These are phyloP conservation scores for Anagyrus pseudococci DNA, from an alignment of 2,888 invertebrate species.

Conservation along the genomic window DNA sequence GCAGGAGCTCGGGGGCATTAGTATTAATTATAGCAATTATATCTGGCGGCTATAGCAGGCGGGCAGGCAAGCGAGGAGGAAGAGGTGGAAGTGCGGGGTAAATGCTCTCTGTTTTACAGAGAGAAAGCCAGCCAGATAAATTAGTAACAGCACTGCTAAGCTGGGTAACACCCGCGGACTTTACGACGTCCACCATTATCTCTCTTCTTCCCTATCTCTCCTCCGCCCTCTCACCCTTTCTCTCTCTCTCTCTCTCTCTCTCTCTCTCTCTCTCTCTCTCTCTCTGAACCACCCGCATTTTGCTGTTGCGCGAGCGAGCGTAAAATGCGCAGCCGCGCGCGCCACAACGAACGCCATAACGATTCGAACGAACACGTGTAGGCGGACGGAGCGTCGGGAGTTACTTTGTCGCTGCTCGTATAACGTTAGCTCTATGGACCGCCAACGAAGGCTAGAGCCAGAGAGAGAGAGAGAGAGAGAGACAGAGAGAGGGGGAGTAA, in stretches of 20 bases:
- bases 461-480: too few species aligned
- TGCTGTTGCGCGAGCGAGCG: too few species aligned
- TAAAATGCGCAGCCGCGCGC: too few species aligned
- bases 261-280: slow-evolving; percentile 1
- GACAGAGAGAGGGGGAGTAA: too few species aligned
- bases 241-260: slow-evolving; percentile 7
- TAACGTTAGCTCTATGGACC: too few species aligned
- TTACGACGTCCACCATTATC: slow-evolving; percentile 19
- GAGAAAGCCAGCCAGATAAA: slow-evolving; percentile 7
- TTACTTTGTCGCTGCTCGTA: not conserved
- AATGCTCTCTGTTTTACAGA: too few species aligned
- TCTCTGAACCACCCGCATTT: not conserved
- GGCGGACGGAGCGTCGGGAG: not conserved
- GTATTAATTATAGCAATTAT: too few species aligned
- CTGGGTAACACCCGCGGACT: slow-evolving; percentile 6
- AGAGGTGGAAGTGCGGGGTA: not conserved
- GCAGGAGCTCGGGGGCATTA: too few species aligned
- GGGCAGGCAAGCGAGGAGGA: too few species aligned
- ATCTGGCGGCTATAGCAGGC: too few species aligned
- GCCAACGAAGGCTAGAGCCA: too few species aligned
- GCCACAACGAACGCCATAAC: slow-evolving; percentile 15
- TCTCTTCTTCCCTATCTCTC: not conserved
- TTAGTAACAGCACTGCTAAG: slow-evolving; percentile 19
- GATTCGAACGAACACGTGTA: slow-evolving; percentile 25
- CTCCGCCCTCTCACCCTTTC: too few species aligned